A percentile compares a stretch with the other conserved stretches of the same genome.
Conservation (phyloP, 1,140 invertebrate genomes). For the Pseudomyrmex pallidus region DNA sequence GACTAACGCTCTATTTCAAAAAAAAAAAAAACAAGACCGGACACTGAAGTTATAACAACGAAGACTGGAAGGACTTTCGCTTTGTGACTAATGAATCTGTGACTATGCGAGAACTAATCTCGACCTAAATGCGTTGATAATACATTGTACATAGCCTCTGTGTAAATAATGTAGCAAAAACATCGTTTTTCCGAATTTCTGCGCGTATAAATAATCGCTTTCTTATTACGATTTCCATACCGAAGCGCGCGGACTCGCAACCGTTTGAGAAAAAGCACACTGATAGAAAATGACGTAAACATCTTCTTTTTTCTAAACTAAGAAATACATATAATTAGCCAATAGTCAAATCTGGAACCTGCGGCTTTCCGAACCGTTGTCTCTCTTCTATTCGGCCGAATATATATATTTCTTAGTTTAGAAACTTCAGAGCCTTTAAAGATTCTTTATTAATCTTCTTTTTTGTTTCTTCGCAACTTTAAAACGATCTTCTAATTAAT, state of each 20-base stretch:
- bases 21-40: background rate
- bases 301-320: background rate
- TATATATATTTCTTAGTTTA: too few relatives aligned
- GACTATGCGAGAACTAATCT: conserved; percentile 26
- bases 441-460: too few relatives aligned
- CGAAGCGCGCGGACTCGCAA: background rate
- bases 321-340: too few relatives aligned
- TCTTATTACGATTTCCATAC: conserved; percentile 54
- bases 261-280: conserved; percentile 34
- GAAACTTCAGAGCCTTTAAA: too few relatives aligned
- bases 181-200: conserved; percentile 44
- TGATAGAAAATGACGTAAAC: conserved; percentile 30
- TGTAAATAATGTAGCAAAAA: conserved; percentile 77
- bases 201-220: conserved; percentile 61
- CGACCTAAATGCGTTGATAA: conserved; percentile 46
- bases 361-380: too few relatives aligned
- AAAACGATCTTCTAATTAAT: background rate
- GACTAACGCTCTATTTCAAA: conserved; percentile 19
- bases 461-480: background rate
- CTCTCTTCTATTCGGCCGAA: too few relatives aligned
- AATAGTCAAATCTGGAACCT: too few relatives aligned
- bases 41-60: conserved; percentile 59
- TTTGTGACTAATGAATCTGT: conserved; percentile 42
- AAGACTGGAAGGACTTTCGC: conserved; percentile 47
- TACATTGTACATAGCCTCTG: conserved; percentile 72